Conservation (phyloP, 2,113 vertebrate genomes). For the Zosterops borbonicus region DNA sequence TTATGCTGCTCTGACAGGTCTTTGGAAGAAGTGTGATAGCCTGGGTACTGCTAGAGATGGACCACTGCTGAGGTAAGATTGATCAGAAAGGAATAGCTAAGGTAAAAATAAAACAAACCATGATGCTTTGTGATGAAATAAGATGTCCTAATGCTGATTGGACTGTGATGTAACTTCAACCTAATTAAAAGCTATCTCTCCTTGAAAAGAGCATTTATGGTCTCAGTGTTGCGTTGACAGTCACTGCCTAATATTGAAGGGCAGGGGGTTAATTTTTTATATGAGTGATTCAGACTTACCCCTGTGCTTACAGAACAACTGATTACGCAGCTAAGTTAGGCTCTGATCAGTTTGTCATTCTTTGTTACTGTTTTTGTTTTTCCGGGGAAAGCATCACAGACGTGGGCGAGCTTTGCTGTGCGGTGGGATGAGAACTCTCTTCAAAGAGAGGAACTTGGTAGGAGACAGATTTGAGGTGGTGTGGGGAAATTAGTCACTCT, state of each 20-base stretch:
- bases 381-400: background rate
- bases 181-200: background rate
- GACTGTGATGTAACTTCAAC: background rate
- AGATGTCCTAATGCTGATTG: background rate
- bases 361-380: slow-evolving; percentile 16
- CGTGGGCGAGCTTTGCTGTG: background rate
- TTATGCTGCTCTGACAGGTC: background rate
- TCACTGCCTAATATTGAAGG: background rate
- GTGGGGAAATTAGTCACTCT: slow-evolving; percentile 27
- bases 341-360: background rate
- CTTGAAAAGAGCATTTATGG: background rate
- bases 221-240: background rate
- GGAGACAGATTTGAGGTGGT: slow-evolving; percentile 15
- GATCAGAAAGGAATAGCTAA: background rate
- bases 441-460: slow-evolving; percentile 10
- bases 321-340: fast-evolving
- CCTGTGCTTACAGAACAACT: background rate
- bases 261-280: background rate
- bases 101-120: background rate
- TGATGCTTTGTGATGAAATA: background rate
- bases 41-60: background rate
- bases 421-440: background rate
- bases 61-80: background rate
- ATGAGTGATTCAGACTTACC: background rate
- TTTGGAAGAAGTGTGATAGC: background rate